Percentiles rank a stretch among this genome's conserved stretches.
phyloP scores from a whole-genome alignment of 2,797 vertebrate genomes.

The Glyptemys insculpta region DNA sequence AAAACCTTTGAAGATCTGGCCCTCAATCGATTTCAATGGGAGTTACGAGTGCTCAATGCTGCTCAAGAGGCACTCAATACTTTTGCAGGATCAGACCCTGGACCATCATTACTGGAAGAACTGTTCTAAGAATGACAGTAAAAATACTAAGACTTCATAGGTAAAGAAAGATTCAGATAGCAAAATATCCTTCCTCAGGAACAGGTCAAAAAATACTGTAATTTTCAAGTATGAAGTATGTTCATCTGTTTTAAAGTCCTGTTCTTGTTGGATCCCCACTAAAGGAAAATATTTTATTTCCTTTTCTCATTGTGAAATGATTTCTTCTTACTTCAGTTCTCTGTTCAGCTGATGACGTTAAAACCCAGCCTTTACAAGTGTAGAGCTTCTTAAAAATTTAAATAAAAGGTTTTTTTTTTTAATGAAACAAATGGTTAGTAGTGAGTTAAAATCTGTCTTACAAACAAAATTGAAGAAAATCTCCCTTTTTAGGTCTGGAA shows the following conservation, averaged over 20 bases:
- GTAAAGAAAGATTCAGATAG: background rate
- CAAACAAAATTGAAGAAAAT: slow-evolving; percentile 54
- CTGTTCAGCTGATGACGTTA: background rate
- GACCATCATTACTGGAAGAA: background rate
- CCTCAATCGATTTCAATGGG: background rate
- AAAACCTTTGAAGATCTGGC: background rate
- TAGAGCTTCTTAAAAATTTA: slow-evolving; percentile 22
- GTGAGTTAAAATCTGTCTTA: slow-evolving; percentile 50
- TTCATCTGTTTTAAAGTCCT: background rate
- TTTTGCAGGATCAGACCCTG: background rate
- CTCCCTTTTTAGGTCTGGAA: slow-evolving; percentile 68
- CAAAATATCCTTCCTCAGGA: background rate
- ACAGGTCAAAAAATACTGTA: background rate
- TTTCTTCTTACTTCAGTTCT: background rate
- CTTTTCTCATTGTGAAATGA: slow-evolving; percentile 5
- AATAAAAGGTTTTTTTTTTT: slow-evolving; percentile 49
- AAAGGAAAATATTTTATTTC: background rate
- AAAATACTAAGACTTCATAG: background rate
- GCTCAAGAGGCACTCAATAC: background rate
- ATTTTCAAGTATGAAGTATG: background rate
- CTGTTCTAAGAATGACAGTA: background rate
- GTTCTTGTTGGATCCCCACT: background rate
- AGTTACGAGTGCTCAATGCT: background rate
- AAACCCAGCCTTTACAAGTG: background rate
- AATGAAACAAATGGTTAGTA: slow-evolving; percentile 33